Percentiles rank a stretch among this genome's conserved stretches.
Conservation (phyloP, 2,888 invertebrate genomes). For the Dolichomitus sp. region DNA sequence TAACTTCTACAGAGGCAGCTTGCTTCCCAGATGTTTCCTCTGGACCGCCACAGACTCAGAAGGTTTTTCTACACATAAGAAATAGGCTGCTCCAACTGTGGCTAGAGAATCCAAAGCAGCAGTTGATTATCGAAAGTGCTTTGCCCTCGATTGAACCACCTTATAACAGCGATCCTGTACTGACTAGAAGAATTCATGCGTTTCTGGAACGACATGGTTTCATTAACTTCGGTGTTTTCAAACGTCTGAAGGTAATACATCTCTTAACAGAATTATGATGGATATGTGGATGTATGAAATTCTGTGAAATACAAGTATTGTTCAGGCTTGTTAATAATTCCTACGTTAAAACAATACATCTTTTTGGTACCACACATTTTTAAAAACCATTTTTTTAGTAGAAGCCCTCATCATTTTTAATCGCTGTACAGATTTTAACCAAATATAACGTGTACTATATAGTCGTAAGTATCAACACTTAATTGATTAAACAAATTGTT, state of each 20-base stretch:
- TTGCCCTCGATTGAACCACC: constrained; percentile 95
- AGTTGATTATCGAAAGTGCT: constrained; percentile 94
- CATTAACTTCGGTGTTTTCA: constrained; percentile 99
- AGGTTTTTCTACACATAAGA: constrained; percentile 96
- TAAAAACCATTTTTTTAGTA: no score
- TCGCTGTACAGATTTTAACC: neutral
- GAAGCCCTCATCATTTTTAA: neutral
- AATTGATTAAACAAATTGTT: neutral
- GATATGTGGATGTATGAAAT: neutral
- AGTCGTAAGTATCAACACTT: no score
- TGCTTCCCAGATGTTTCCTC: constrained; percentile 97
- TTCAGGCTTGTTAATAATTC: neutral
- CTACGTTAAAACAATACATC: neutral
- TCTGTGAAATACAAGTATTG: neutral
- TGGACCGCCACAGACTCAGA: constrained; percentile 93
- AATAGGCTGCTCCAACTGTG: constrained; percentile 97
- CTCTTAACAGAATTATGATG: neutral
- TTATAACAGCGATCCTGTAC: constrained; percentile 95
- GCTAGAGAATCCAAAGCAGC: constrained; percentile 98
- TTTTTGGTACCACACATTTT: no score
- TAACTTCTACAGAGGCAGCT: constrained; percentile 97
- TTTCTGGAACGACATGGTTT: constrained; percentile 98
- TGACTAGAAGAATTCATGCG: constrained; percentile 95
- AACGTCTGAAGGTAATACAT: constrained; percentile 92
- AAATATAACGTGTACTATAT: no score